Conservation (phyloP, 2,113 vertebrate species). For the Mobula hypostoma region DNA sequence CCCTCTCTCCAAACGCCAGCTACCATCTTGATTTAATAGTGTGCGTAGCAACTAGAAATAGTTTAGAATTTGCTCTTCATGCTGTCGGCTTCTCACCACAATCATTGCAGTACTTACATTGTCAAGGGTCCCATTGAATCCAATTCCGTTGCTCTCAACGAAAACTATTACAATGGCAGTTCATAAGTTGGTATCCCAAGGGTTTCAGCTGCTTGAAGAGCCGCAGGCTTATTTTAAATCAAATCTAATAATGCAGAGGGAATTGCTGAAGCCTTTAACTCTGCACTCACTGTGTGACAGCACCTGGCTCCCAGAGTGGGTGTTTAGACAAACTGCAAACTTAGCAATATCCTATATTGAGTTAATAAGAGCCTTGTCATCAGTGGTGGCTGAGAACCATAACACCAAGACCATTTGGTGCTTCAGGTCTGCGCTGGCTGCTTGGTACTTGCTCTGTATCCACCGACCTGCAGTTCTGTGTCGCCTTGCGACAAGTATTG, state of each 20-base stretch:
- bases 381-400: neutral
- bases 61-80: neutral
- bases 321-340: too few relatives aligned
- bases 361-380: neutral
- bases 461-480: neutral
- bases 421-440: neutral
- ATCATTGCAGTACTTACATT: neutral
- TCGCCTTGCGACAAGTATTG: neutral
- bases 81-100: neutral
- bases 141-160: neutral
- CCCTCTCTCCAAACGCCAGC: neutral
- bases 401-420: neutral
- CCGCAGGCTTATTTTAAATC: constrained; percentile 29
- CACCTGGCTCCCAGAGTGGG: neutral
- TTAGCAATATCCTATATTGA: neutral
- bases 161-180: constrained; percentile 11
- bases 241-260: constrained; percentile 1
- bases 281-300: neutral
- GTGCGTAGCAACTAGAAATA: neutral
- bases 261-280: constrained; percentile 23
- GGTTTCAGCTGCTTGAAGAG: neutral
- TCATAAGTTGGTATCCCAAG: constrained; percentile 25
- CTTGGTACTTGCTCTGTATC: neutral
- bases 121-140: constrained; percentile 30
- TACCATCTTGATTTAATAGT: neutral